A percentile compares a stretch with the other conserved stretches of the same genome.
phyloP scores from a whole-genome alignment of 2,888 invertebrate species.

The Siphlonurus alternatus region DNA sequence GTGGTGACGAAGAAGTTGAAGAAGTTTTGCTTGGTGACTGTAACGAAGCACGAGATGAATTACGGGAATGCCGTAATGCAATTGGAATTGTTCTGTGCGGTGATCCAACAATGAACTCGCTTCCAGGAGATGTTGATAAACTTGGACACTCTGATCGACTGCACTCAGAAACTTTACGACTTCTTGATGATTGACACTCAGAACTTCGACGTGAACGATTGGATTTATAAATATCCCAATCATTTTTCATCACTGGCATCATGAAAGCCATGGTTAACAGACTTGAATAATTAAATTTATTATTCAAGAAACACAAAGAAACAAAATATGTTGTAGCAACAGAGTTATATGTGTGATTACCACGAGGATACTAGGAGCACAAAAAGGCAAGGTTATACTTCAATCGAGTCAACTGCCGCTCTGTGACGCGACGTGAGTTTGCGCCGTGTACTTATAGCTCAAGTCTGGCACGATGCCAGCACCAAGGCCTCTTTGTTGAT shows the following conservation, averaged over 20 bases:
- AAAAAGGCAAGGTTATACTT: not conserved
- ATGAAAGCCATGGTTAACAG: conserved; percentile 84
- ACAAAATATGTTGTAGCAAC: not conserved
- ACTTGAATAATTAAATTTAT: not conserved
- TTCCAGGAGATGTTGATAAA: conserved; percentile 45
- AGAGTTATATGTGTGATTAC: not conserved
- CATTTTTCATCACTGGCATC: conserved; percentile 90
- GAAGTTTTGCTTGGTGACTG: conserved; percentile 24
- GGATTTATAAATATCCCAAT: conserved; percentile 83
- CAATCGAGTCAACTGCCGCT: not conserved
- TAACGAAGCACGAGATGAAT: conserved; percentile 42
- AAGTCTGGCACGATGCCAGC: not conserved
- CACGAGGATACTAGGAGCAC: not conserved
- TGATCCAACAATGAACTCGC: conserved; percentile 34
- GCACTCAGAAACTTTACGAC: conserved; percentile 52
- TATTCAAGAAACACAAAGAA: not conserved
- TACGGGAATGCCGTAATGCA: conserved; percentile 27
- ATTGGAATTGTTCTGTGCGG: conserved; percentile 14
- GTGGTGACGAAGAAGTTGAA: conserved; percentile 37
- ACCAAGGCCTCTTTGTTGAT: not conserved
- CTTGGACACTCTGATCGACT: conserved; percentile 56
- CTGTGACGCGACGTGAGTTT: not conserved
- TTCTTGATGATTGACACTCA: conserved; percentile 48
- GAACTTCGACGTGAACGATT: conserved; percentile 58
- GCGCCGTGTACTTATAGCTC: not conserved